A percentile compares a stretch with the other conserved stretches of the same genome.
Conservation (phyloP, 1,140 invertebrate genomes). For the Dinothrombium tinctorium region DNA sequence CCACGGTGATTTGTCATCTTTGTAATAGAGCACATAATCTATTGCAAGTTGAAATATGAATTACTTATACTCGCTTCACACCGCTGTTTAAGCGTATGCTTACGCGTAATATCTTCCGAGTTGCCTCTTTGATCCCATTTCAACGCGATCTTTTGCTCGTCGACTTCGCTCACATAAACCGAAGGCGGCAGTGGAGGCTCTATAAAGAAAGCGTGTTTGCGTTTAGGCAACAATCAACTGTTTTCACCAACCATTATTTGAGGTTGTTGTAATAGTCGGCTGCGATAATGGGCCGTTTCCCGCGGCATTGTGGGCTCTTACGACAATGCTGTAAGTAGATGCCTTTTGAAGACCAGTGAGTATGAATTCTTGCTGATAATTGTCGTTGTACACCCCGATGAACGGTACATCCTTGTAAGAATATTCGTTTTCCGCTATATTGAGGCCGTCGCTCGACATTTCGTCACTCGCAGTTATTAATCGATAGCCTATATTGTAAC, state of each 20-base stretch:
- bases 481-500: slow-evolving; percentile 49
- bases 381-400: not conserved
- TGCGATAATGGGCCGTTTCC: slow-evolving; percentile 16
- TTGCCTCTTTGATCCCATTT: slow-evolving; percentile 10
- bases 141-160: slow-evolving; percentile 1
- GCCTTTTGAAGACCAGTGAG: slow-evolving; percentile 13
- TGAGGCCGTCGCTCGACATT: too few relatives aligned
- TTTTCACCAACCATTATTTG: slow-evolving; percentile 15
- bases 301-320: slow-evolving; percentile 15
- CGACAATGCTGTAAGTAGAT: slow-evolving; percentile 14
- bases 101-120: slow-evolving; percentile 2
- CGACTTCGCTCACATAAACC: slow-evolving; percentile 9
- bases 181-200: slow-evolving; percentile 13
- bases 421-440: too few relatives aligned
- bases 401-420: too few relatives aligned
- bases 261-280: slow-evolving; percentile 12
- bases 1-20: slow-evolving; percentile 15
- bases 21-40: slow-evolving; percentile 15
- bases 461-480: too few relatives aligned
- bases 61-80: too few relatives aligned
- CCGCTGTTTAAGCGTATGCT: too few relatives aligned
- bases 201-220: too few relatives aligned
- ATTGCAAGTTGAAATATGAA: too few relatives aligned
- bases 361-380: slow-evolving; percentile 13
- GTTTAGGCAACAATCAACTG: too few relatives aligned